Percentiles rank a stretch among this genome's conserved stretches.
phyloP scores from a whole-genome alignment of 2,113 vertebrate genomes.

The Amblyornis subalaris region DNA sequence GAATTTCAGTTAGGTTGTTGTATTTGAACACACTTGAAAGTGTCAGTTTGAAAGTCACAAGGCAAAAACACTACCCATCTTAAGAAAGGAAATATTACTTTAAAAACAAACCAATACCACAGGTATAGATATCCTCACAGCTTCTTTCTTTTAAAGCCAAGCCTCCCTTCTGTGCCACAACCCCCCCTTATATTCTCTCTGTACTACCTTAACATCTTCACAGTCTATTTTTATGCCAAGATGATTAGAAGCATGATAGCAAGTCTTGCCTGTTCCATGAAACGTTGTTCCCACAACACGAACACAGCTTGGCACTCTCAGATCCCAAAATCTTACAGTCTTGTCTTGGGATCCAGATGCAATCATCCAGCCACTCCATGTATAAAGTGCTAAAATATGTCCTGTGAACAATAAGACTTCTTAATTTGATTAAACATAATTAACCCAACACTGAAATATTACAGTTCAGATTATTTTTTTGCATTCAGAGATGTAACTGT shows the following conservation, averaged over 20 bases:
- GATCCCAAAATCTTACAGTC: conserved; percentile 97
- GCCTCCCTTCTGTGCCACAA: background rate
- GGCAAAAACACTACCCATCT: background rate
- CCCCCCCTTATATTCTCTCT: accelerated
- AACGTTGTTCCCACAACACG: conserved; percentile 95
- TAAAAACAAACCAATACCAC: background rate
- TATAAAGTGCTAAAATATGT: conserved; percentile 97
- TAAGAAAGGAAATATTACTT: background rate
- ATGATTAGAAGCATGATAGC: background rate
- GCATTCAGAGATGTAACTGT: background rate
- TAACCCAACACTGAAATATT: background rate
- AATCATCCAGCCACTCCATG: conserved; percentile 99
- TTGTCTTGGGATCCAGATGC: conserved; percentile 97
- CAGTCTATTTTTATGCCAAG: background rate
- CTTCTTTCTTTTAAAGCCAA: background rate
- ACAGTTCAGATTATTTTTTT: background rate
- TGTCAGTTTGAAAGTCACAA: background rate
- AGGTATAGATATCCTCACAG: background rate
- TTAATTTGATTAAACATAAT: background rate
- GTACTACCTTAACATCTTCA: background rate
- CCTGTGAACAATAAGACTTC: conserved; percentile 66
- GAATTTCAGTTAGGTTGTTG: background rate
- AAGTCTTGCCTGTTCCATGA: conserved; percentile 87
- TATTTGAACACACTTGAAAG: background rate
- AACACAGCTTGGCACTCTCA: conserved; percentile 95